Evolutionary conservation across 53 echinoderm and acorn worm genomes (phyloP), one percentile per base, ranked within the genome.

Genomic region (Holothuria leucospilota): DNA sequence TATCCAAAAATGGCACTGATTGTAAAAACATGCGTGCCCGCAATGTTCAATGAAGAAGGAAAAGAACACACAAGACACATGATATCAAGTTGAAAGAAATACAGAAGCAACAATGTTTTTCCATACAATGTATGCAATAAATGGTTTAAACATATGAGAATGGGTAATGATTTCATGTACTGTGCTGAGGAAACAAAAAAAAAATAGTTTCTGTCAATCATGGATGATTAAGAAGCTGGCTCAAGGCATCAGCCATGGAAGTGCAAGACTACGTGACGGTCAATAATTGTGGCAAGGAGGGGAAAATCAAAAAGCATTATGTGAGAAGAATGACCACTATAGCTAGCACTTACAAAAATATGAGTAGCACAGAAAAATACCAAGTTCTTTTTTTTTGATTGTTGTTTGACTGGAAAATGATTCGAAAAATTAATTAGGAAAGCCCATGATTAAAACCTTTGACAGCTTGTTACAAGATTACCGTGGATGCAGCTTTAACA

Each of bases 101-200:
- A 83, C 80, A 83, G 83, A 66, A 83, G 83, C 83, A 83, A 83
- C 83, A 67, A 83, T 83, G 83, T 83, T 83, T 67, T 83, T 83
- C 83, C 83, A 83, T 83, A 83, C 83, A 66, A 83, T 83, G 83
- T 83, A 83, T 83, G 83, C 83, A 83, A 83, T 65, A 65, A 46
- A 83, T 65, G 65, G 83, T 64, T 83, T 83, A 83, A 80, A 83
- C 83, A 83, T 67, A 83, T 83, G 83, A 83, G 68, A 83, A 83
- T 83, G 83, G 83, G 83, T 83, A 83, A 83, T 83, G 83, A 83
- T 40, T 66, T 83, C 67, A 83, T 83, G 83, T 83, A 83, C 83
- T 83, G 83, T 83, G 83, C 83, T 65, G 24, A 83, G 83, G 83
- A 83, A 83, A 83, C 83, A 52, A 66, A 83, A 82, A 75, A 73